Base-by-base conservation (phyloP, 2,888 invertebrate species). In the Pterostichus niger region DNA sequence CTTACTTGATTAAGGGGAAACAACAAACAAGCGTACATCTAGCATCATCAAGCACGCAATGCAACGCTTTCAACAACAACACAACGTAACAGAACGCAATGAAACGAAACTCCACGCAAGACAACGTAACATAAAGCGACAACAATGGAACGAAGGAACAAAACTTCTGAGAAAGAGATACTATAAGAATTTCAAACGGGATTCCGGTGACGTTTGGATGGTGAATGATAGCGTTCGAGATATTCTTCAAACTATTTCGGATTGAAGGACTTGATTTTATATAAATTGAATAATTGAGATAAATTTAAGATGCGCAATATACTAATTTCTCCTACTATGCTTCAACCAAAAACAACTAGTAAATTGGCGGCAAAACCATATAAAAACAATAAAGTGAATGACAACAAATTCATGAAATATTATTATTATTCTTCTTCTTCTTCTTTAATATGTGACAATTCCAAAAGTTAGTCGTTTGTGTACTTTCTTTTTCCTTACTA, bases 1-100 rank as follows among this genome's bases (percentile, higher is more conserved):
- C 46, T 78, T 78, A 78, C 24, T 78, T 59, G 78, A 78, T 59
- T 40, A 59, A 56, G 52, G 44, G 54, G 52, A 78, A 56, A 44
- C 17, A 78, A 56, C 49, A 56, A 52, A 76, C 54, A 52, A 76
- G 15, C 33, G 76, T 3, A 24, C 24, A 24, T 24, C 24, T 24
- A 56, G 44, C 68, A 71, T 71, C 68, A 17, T 9, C 17, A 56
- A 11, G 68, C 68, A 71, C 68, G 68, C 68, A 71, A 71, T 33
- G 33, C 33, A 56, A 24, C 35, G 64, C 24, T 24, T 24, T 3
- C 24, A 24, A 24, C 64, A 64, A 35, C 2, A 33, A 64, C n/a
- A 35, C 13, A 40, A 40, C 49, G 49, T 49, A 11, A n/a, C 13
- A 64, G 13, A 49, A 64, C 31, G 33, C 33, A 61, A 49, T 49